Evolutionary conservation across 2,113 vertebrate species (phyloP).

Genomic region (Leptodactylus fuscus): DNA sequence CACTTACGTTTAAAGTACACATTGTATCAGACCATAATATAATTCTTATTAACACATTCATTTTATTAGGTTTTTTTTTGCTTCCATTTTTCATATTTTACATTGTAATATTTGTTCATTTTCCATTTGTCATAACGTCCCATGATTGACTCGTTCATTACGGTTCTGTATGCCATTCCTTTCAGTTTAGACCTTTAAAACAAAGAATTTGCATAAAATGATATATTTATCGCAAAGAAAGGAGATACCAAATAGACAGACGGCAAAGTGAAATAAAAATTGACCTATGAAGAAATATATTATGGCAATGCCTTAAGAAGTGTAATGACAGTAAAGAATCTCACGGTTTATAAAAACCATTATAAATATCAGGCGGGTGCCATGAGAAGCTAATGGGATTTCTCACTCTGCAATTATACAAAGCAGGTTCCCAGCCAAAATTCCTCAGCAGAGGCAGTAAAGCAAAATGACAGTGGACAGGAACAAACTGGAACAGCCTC

Average conservation of each 20-base stretch:
- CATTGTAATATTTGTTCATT: not conserved
- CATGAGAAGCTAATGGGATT: constrained; percentile 56
- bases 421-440: constrained; percentile 44
- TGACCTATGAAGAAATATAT: constrained; percentile 35
- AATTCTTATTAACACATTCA: too few species aligned
- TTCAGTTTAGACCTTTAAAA: not conserved
- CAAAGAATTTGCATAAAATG: constrained; percentile 16
- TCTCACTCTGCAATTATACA: constrained; percentile 54
- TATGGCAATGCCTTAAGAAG: constrained; percentile 18
- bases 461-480: constrained; percentile 59
- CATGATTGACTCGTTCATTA: not conserved
- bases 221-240: not conserved
- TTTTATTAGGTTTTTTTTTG: not conserved
- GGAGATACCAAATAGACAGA: not conserved
- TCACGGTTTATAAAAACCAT: constrained; percentile 54
- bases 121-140: not conserved
- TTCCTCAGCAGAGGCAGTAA: constrained; percentile 52
- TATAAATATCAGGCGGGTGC: constrained; percentile 52
- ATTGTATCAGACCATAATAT: too few species aligned
- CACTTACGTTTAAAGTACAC: too few species aligned
- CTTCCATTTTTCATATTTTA: not conserved
- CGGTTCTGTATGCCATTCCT: not conserved
- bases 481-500: constrained; percentile 48
- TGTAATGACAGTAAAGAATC: constrained; percentile 56
- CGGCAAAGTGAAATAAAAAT: constrained; percentile 6